Evolutionary conservation across 2,888 invertebrate genomes (phyloP).

Genomic region (Gymnosoma rotundatum): DNA sequence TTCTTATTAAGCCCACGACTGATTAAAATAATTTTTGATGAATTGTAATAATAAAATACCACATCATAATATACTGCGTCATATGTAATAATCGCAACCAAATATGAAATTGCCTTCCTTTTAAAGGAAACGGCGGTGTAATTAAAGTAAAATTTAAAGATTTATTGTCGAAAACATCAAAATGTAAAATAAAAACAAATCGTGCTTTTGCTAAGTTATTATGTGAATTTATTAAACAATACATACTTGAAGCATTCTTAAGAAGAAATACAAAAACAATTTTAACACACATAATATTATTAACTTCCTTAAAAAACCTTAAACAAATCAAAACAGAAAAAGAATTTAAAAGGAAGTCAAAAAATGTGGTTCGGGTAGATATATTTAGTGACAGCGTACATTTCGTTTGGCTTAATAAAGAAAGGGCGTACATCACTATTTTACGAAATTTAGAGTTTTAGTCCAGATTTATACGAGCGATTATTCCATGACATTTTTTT

Average conservation of each 20-base stretch:
- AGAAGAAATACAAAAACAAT: neutral
- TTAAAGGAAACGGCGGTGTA: constrained; percentile 53
- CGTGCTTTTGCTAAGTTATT: constrained; percentile 34
- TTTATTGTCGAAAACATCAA: constrained; percentile 28
- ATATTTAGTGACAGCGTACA: no score
- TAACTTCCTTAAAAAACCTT: neutral
- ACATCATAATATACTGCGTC: constrained; percentile 33
- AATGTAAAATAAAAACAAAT: constrained; percentile 31
- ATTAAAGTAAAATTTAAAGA: constrained; percentile 43
- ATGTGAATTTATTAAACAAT: constrained; percentile 4
- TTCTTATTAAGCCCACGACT: constrained; percentile 19
- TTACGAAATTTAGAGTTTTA: no score
- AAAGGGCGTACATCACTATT: no score
- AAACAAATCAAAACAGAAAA: neutral
- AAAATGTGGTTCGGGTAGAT: no score
- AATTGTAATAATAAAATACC: constrained; percentile 22
- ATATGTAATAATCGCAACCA: constrained; percentile 3
- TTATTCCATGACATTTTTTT: no score
- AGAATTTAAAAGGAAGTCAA: no score
- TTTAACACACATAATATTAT: neutral
- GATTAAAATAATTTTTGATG: constrained; percentile 20
- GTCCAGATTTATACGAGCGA: no score
- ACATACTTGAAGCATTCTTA: neutral
- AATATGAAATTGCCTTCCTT: constrained; percentile 34
- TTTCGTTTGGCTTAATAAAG: no score